Evolutionary conservation across 1,140 invertebrate species (phyloP), one percentile per base, ranked within the genome.

Genomic region (Belonocnema kinseyi): DNA sequence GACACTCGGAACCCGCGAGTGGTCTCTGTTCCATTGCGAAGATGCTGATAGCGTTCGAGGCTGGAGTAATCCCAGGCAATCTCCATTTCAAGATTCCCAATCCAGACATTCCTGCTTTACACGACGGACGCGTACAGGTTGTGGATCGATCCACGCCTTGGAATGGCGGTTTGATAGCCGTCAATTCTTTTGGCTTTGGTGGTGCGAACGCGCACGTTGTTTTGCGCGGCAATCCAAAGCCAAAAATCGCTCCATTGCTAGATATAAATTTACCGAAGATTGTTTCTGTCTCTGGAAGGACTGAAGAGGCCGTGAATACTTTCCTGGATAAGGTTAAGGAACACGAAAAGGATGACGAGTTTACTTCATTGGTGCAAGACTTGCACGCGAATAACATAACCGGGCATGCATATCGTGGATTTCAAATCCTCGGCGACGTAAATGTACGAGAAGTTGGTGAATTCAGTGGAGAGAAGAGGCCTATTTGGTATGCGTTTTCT

Each of bases 121-220:
- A 88, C 46, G 97, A 99, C 87, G 98, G 98, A 1, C 92, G 95
- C 46, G 92, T 99, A 4, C 94, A 92, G 79, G 97, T 99, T 46
- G 96, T 99, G 4, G 93, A 95, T 80, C 93, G 95, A 86, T 94
- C 95, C 76, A 94, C 93, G 61, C 93, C 94, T 16, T 98, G 96
- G 95, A 95, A 96, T 51, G 97, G 97, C 17, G 97, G 97, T 14
- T 91, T 97, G 26, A 94, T 97, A 51, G 98, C 94, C 8, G 86
- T 99, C 2, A 99, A 99, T 90, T 99, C 97, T 3, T 99, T 99
- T 90, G 98, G 98, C 19, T 99, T 99, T 92, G 98, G 98, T 75
- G 98, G 98, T 71, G 97, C 98, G 26, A 99, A 99, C 92, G 97
- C 97, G 16, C 98, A 99, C 90, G 91, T 97, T 0, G 92, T 99